These are phyloP conservation scores for Omphaloscelis lunosa DNA, from an alignment of 2,888 invertebrate species.

Conservation along the genomic window DNA sequence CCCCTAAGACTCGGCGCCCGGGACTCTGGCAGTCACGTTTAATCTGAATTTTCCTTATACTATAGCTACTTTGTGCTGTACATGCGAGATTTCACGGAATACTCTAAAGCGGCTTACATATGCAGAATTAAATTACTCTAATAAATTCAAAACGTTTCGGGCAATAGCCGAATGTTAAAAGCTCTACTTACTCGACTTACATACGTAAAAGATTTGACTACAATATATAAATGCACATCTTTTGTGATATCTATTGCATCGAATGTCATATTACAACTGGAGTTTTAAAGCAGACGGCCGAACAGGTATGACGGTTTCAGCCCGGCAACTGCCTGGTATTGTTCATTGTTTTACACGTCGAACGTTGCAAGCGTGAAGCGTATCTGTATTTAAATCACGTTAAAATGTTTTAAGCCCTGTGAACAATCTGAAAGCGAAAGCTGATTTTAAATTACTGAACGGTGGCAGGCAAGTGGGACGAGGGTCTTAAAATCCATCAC, in stretches of 20 bases:
- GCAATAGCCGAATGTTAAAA: conserved; percentile 65
- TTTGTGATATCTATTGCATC: conserved; percentile 27
- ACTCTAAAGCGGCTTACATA: conserved; percentile 71
- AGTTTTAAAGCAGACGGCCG: conserved; percentile 18
- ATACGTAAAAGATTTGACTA: conserved; percentile 43
- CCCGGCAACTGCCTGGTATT: conserved; percentile 31
- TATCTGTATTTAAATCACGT: conserved; percentile 62
- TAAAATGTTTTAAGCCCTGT: conserved; percentile 59
- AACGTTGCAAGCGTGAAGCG: conserved; percentile 45
- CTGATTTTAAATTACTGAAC: conserved; percentile 68
- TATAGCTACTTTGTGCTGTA: conserved; percentile 73
- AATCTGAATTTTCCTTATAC: conserved; percentile 84
- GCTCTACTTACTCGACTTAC: conserved; percentile 46
- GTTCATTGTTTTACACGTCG: conserved; percentile 60
- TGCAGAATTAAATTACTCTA: conserved; percentile 77
- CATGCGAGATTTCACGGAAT: conserved; percentile 75
- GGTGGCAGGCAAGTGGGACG: conserved; percentile 71
- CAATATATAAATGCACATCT: conserved; percentile 1
- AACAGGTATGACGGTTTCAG: conserved; percentile 37
- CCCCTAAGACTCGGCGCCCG: conserved; percentile 78
- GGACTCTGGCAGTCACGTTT: conserved; percentile 81
- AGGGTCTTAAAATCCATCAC: conserved; percentile 88
- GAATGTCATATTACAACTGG: conserved; percentile 18
- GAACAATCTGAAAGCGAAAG: conserved; percentile 59
- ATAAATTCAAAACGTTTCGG: conserved; percentile 71